Evolutionary conservation across 2,797 vertebrate genomes (phyloP), one percentile per base, ranked within the genome.

Genomic region (Champsocephalus gunnari): DNA sequence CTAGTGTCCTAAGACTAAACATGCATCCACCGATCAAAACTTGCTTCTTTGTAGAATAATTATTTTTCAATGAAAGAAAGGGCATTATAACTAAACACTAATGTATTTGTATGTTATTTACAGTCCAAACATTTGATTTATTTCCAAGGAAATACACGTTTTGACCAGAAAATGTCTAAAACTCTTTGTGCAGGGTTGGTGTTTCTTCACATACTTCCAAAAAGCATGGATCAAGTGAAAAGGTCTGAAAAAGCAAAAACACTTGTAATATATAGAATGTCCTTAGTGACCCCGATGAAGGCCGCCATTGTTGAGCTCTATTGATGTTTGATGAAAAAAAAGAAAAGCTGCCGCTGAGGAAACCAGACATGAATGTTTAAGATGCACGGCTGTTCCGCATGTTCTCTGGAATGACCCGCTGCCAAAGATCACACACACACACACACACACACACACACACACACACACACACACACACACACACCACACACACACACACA

Each of bases 361-460:
- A 73, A 73, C 50, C 47, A 83, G 65, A 73, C 85, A 93, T 93
- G 79, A 93, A 93, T 91, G 84, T 93, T 93, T 92, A 80, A 93
- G 77, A 77, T 66, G 79, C 61, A 76, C 78, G 84, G 82, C 90
- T 93, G 92, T 92, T 92, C 82, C 66, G 19, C 62, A 60, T 78
- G 59, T 86, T 88, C 79, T 82, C 86, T 82, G 74, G 77, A 91
- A 61, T 81, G 81, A 88, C 89, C 82, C 61, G 4, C 56, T 93
- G 90, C 91, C 91, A 93, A 89, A 85, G 32, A 88, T 72, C 54
- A 54, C 71, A 62, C 79, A 68, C 49, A 76, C 67, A 68, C 66
- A 43, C 67, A 51, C 45, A 58, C 44, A 58, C 66, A 67, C 43
- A 67, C 66, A 48, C 58, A 62, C 51, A 47, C 58, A 70, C 79